Conservation (phyloP, 1,140 invertebrate species). For the Ladona fulva region DNA sequence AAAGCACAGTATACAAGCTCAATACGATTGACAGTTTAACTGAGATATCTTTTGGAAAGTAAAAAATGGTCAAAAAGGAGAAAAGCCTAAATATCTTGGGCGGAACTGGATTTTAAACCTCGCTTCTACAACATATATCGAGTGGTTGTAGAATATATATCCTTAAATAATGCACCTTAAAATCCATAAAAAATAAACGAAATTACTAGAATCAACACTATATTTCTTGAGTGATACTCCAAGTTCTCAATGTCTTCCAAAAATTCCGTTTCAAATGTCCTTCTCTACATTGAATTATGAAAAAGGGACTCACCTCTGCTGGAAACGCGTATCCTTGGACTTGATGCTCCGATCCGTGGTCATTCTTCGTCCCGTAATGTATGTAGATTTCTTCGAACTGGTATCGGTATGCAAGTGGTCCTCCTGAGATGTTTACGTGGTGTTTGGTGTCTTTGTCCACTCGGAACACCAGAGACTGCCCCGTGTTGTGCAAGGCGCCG, state of each 20-base stretch:
- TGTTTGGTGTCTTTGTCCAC: constrained; percentile 76
- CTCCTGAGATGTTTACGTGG: constrained; percentile 87
- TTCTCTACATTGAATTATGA: too few species aligned
- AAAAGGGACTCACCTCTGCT: constrained; percentile 66
- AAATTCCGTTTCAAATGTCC: background rate
- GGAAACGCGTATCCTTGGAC: constrained; percentile 89
- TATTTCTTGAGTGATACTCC: background rate
- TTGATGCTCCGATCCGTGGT: constrained; percentile 84
- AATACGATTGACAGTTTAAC: too few species aligned
- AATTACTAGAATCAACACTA: too few species aligned
- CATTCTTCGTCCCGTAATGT: constrained; percentile 82
- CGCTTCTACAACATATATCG: too few species aligned
- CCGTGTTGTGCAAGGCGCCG: constrained; percentile 79
- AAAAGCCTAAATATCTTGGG: too few species aligned
- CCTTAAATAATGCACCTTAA: too few species aligned
- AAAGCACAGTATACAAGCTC: too few species aligned
- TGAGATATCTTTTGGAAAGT: too few species aligned
- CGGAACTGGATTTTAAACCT: too few species aligned
- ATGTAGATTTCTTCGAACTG: constrained; percentile 92
- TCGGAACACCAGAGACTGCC: constrained; percentile 81
- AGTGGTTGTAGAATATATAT: too few species aligned
- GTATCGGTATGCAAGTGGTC: constrained; percentile 88
- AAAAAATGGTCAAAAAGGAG: too few species aligned
- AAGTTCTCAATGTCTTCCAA: background rate
- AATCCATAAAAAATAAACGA: too few species aligned